Base-by-base conservation (phyloP, 1,140 invertebrate genomes). In the Helicoverpa armigera region DNA sequence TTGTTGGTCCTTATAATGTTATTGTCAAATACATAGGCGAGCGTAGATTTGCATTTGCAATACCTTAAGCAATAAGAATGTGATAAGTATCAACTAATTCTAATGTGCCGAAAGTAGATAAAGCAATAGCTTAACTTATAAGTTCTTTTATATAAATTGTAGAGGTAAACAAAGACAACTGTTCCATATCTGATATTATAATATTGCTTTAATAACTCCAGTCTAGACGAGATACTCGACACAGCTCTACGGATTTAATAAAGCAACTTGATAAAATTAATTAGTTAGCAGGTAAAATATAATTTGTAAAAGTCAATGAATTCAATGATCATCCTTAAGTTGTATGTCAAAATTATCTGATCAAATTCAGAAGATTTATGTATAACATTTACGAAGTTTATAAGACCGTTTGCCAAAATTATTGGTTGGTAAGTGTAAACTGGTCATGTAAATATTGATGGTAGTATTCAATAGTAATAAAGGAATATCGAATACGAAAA, bases 1-100 rank as follows among this genome's bases (percentile, higher is more conserved):
- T 75, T 75, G 56, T 75, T 48, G 53, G 67, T 53, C 18, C 35
- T 70, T 35, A 70, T 69, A 69, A 29, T 23, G 18, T 13, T 48
- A 69, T 23, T 69, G 67, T 53, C 48, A 2, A 29, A 29, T 23
- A 69, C 14, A 54, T 70, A 29, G 43, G 11, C 23, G 13, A 13
- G 2, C 14, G 48, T 51, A 29, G 29, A 9, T 65, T 65, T 65
- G 29, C 35, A 63, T 10, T 29, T 13, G 13, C 9, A 12, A 13
- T 13, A 10, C 12, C 13, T 60, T 60, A 10, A 11, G 12, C 2
- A 29, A 2, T 10, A 29, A 60, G 23, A 60, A 60, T 60, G 2
- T 60, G 11, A 60, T 60, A 60, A 60, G 13, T 29, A 12, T 18
- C 58, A 2, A 29, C 23, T 13, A 16, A 3, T 56, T 16, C 9